Base-by-base conservation (phyloP, 2,888 invertebrate genomes). In the Tanytarsus gracilentus region DNA sequence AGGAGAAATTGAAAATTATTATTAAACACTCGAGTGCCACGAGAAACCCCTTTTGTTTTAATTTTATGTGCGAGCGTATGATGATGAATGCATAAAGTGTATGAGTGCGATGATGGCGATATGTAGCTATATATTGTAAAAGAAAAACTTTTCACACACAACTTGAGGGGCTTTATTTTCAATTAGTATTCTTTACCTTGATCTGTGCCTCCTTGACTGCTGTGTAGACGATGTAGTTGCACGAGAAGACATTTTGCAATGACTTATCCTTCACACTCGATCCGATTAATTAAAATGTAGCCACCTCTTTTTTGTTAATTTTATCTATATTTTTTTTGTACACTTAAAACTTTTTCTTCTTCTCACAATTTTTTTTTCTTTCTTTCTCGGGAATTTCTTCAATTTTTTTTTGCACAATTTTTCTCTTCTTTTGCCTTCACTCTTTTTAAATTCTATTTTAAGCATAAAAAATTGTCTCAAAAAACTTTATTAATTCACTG, bases 401-500 rank as follows among this genome's bases (percentile, higher is more conserved):
- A 29, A 25, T 30, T 51, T 51, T 14, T 8, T 27, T 50, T 16
- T 50, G 33, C 52, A 52, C 25, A 33, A 39, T 33, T 23, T 39
- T 52, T 11, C 18, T 52, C 33, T 18, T 30, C 30, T 27, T 52
- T 23, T 55, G 29, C 21, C n/a, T 33, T 53, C 53, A 33, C 53
- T 18, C n/a, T n/a, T n/a, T 33, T 53, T 21, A 55, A 55, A 55
- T 40, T 55, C 55, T 55, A 55, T 55, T 55, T 55, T 55, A 55
- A 55, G 55, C 55, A 33, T 55, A 11, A 55, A 55, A 55, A 25
- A 27, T 55, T 39, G 55, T 55, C 55, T 55, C 39, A 49, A 49
- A 49, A 49, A n/a, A 25, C 25, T 26, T 27, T 49, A 26, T n/a
- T 49, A 26, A 26, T 27, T 26, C 16, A 4, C 8, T 16, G 7